Conservation (phyloP, 2,113 vertebrate species). For the Nasalis larvatus region DNA sequence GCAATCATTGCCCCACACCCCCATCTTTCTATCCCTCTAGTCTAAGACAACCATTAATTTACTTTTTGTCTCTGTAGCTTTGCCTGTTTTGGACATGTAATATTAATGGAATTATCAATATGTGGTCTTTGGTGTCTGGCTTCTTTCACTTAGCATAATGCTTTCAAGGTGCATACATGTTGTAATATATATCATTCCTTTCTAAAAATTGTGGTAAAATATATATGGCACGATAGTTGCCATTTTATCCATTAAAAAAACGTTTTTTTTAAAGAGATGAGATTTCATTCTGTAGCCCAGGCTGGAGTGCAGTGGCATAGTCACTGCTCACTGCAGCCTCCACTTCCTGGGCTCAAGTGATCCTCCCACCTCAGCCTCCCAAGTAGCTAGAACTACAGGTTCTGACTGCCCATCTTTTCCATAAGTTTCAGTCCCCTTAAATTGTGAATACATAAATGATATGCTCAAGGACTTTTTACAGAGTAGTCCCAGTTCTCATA, state of each 20-base stretch:
- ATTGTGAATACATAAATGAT: not conserved
- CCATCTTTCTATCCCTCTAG: too few relatives aligned
- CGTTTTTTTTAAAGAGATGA: too few relatives aligned
- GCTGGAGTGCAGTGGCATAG: too few relatives aligned
- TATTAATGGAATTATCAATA: not conserved
- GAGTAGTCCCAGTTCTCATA: not conserved
- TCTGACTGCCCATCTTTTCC: not conserved
- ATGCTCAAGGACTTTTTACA: not conserved
- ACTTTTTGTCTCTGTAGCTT: not conserved
- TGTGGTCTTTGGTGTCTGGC: not conserved
- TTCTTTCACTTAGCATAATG: not conserved
- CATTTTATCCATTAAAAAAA: not conserved
- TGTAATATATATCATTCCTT: not conserved
- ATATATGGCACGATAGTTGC: not conserved
- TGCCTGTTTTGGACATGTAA: not conserved
- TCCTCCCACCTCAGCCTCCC: too few relatives aligned
- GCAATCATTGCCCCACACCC: too few relatives aligned
- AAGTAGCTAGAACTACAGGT: too few relatives aligned
- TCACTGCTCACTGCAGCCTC: too few relatives aligned
- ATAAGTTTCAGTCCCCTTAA: not conserved
- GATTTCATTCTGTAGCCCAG: too few relatives aligned
- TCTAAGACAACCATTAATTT: not conserved
- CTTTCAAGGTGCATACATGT: not conserved
- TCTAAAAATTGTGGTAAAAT: not conserved
- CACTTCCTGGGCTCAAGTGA: too few relatives aligned